Evolutionary conservation across 2,113 vertebrate genomes (phyloP).

Genomic region (Aegotheles bennettii): DNA sequence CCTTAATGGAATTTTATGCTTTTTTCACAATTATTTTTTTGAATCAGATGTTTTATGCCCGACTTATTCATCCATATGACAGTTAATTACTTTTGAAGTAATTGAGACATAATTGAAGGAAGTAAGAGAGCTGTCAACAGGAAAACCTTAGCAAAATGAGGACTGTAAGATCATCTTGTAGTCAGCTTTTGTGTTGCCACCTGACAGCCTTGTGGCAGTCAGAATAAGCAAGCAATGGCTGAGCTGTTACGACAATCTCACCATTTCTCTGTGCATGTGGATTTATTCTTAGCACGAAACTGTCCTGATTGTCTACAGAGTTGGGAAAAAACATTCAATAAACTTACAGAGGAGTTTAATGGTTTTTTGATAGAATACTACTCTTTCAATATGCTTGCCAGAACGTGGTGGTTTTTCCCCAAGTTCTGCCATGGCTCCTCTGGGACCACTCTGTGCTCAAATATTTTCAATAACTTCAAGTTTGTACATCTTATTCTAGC

Average conservation of each 20-base stretch:
- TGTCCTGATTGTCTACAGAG: not conserved
- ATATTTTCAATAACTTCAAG: not conserved
- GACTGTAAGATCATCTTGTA: fast-evolving
- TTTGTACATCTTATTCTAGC: not conserved
- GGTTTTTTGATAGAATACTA: not conserved
- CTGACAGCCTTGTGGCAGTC: not conserved
- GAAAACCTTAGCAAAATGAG: not conserved
- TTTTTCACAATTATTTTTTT: not conserved
- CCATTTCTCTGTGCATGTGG: not conserved
- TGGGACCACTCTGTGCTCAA: not conserved
- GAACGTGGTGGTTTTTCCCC: not conserved
- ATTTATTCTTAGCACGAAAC: not conserved
- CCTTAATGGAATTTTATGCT: not conserved
- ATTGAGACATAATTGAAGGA: not conserved
- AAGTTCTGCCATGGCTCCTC: not conserved
- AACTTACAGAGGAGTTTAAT: not conserved
- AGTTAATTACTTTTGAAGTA: conserved; percentile 34
- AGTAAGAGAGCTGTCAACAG: not conserved
- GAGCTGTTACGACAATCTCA: not conserved
- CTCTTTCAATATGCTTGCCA: not conserved
- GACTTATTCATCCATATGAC: not conserved
- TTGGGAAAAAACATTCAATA: not conserved
- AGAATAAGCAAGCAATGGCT: not conserved
- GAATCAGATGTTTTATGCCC: not conserved
- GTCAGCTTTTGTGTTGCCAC: not conserved